Conservation (phyloP, 1,140 invertebrate species). For the Bombus soroeensis region DNA sequence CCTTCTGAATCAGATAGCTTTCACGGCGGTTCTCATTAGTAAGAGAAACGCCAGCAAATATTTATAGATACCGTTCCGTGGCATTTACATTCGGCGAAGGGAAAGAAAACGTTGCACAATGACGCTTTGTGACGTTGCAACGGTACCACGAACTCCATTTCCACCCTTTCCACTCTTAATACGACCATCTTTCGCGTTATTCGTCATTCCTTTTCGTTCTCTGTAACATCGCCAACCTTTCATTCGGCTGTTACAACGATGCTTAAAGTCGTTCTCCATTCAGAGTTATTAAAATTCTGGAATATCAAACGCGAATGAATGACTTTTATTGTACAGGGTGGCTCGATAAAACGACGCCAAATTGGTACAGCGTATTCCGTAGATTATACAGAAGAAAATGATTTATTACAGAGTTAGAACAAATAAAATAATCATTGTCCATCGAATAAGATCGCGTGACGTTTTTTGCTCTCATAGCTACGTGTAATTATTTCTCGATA, state of each 20-base stretch:
- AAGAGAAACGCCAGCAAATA: conserved; percentile 27
- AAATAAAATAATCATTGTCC: too few relatives aligned
- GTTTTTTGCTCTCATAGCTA: too few relatives aligned
- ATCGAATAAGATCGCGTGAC: too few relatives aligned
- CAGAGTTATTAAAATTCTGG: not conserved
- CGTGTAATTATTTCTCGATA: too few relatives aligned
- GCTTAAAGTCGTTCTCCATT: not conserved
- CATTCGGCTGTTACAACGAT: not conserved
- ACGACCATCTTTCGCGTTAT: not conserved
- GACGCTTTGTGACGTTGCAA: conserved; percentile 22
- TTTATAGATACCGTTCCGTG: conserved; percentile 24
- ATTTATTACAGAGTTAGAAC: not conserved
- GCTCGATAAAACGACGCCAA: not conserved
- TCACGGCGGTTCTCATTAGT: conserved; percentile 12
- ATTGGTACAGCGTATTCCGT: not conserved
- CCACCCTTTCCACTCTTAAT: not conserved
- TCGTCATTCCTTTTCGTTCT: not conserved
- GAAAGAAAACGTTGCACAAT: conserved; percentile 14
- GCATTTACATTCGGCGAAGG: conserved; percentile 30
- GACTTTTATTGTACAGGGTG: not conserved
- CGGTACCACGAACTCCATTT: not conserved
- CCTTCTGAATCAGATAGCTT: not conserved
- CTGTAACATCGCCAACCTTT: not conserved
- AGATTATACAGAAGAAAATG: not conserved
- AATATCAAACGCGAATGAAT: conserved; percentile 1